Base-by-base conservation (phyloP, 1,140 invertebrate species). In the Campoletis sonorensis region DNA sequence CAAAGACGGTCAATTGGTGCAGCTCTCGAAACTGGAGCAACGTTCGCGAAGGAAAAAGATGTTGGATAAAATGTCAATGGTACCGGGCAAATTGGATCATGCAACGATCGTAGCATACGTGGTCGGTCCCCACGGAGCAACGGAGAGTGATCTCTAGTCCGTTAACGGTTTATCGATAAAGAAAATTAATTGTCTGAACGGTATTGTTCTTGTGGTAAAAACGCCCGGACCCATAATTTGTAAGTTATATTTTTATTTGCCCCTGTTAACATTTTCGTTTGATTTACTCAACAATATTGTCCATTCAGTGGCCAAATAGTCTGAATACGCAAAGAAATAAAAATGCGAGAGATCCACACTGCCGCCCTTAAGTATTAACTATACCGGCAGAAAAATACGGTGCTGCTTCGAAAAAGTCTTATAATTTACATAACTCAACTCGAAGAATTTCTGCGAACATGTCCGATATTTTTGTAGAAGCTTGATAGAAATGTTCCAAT, bases 81-180 rank as follows among this genome's bases (percentile, higher is more conserved):
- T 98, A 81, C 97, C 97, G 1, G 97, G 98, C n/a, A 98, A 98
- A 91, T 91, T 98, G 79, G 98, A 98, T 91, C 97, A 98, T 90
- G 97, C 97, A 23, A 96, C 96, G 11, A 94, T 97, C 23, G 95
- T 97, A 64, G 97, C 97, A 0, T 97, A 96, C 86, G 95, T 95
- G 84, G 95, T 97, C 26, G 95, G 95, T 76, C 84, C 84, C n/a
- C 79, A 86, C 49, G 75, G 82, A 82, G 82, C 79, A 23, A 64
- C 77, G 45, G 64, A 84, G 71, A 81, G 75, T 21, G 68, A 81
- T 70, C 68, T 84, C 73, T 84, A 82, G 71, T 81, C 45, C 27
- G 15, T 73, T 61, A 0, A 10, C 7, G 13, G 18, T 79, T 79
- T 45, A 73, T 51, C 58, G 15, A 67, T 72, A 64, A 40, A 64